Conservation (phyloP, 2,797 vertebrate genomes). For the Poliocrania exsul region DNA sequence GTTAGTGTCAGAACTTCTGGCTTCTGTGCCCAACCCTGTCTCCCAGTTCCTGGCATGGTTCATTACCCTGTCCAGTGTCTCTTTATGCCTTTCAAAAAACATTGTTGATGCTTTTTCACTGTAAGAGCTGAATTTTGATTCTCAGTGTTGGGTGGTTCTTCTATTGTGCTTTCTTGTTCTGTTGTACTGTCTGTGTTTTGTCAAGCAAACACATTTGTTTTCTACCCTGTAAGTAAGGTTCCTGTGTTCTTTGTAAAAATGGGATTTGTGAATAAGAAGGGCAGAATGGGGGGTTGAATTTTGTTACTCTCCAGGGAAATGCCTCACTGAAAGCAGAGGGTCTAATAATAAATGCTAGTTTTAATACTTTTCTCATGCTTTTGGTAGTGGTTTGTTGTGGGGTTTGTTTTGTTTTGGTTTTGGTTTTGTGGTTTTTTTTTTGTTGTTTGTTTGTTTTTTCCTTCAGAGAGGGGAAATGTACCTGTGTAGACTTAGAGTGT, state of each 20-base stretch:
- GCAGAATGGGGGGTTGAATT: not conserved
- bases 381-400: not conserved
- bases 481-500: rapidly evolving
- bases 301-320: not conserved
- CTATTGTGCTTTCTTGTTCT: not conserved
- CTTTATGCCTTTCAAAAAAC: not conserved
- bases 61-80: not conserved
- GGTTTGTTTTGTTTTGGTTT: too few relatives aligned
- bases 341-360: not conserved
- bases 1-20: not conserved
- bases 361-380: not conserved
- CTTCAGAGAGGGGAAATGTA: not conserved
- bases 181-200: not conserved
- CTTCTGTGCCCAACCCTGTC: not conserved
- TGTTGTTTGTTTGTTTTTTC: not conserved
- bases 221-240: not conserved
- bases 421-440: too few relatives aligned
- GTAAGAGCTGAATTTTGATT: not conserved
- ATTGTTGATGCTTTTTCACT: not conserved
- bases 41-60: not conserved
- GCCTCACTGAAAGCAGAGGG: not conserved
- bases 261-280: not conserved
- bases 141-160: not conserved
- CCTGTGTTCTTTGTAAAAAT: not conserved
- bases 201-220: not conserved